These are phyloP conservation scores for Acrocephalus kingi DNA, from an alignment of 2,113 vertebrate species.

Conservation along the genomic window DNA sequence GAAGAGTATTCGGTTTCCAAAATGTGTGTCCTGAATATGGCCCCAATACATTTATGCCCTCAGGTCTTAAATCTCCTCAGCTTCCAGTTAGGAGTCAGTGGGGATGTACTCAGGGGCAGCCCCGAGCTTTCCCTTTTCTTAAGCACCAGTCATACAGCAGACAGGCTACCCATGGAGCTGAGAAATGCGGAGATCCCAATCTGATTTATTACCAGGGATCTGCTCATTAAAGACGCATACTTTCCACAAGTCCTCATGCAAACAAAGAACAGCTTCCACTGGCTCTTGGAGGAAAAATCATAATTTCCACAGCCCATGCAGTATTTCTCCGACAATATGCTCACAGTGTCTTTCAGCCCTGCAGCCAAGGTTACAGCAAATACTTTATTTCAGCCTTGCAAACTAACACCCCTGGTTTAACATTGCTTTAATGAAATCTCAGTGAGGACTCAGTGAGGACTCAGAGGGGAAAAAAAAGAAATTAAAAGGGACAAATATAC, in stretches of 20 bases:
- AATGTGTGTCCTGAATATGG: not conserved
- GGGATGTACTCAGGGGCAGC: not conserved
- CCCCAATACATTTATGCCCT: not conserved
- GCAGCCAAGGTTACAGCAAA: not conserved
- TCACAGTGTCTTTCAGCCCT: not conserved
- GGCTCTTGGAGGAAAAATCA: not conserved
- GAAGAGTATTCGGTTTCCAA: not conserved
- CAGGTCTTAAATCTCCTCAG: not conserved
- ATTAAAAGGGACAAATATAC: not conserved
- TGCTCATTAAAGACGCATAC: not conserved
- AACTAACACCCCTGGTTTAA: not conserved
- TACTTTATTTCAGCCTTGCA: constrained; percentile 3
- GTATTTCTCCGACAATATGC: not conserved
- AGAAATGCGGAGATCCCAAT: not conserved
- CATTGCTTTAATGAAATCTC: not conserved
- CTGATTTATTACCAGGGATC: not conserved
- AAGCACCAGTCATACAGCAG: not conserved
- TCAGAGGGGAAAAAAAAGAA: not conserved
- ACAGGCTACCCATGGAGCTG: rapidly evolving
- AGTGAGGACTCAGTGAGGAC: not conserved
- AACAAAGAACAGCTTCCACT: not conserved
- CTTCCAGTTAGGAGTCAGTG: not conserved
- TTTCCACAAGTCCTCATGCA: not conserved
- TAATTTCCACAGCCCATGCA: not conserved
- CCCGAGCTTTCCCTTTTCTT: not conserved